Evolutionary conservation across 2,797 vertebrate genomes (phyloP).

Genomic region (Dryobates pubescens): DNA sequence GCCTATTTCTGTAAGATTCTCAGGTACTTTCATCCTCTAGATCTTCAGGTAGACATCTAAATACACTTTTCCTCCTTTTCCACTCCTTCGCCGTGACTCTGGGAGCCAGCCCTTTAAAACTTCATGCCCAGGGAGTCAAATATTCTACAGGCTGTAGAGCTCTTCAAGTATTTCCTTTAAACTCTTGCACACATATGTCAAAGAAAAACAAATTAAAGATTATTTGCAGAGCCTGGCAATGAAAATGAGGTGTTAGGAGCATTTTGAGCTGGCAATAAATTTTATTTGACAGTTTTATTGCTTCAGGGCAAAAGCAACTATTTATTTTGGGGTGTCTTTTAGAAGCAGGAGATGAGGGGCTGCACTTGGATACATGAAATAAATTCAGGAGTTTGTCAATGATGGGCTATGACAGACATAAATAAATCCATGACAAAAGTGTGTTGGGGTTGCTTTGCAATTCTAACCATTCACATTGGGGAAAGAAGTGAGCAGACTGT

Average conservation of each 20-base stretch:
- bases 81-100: neutral
- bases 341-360: neutral
- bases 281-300: conserved; percentile 49
- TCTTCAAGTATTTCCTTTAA: conserved; percentile 39
- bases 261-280: conserved; percentile 55
- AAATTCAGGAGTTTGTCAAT: neutral
- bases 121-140: neutral
- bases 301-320: neutral
- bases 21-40: neutral
- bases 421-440: neutral
- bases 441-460: neutral
- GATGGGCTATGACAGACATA: neutral
- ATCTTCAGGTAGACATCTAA: neutral
- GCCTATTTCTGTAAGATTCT: neutral
- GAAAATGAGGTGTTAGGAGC: conserved; percentile 56
- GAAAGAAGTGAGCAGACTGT: neutral
- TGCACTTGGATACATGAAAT: neutral
- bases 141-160: neutral
- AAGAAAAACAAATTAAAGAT: conserved; percentile 64
- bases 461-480: neutral
- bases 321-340: conserved; percentile 12
- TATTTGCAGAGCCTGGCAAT: conserved; percentile 53
- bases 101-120: neutral
- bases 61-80: neutral
- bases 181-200: conserved; percentile 27